A percentile compares a stretch with the other conserved stretches of the same genome.
Evolutionary conservation across 2,888 invertebrate genomes (phyloP).

Genomic region (Luffia ferchaultella): DNA sequence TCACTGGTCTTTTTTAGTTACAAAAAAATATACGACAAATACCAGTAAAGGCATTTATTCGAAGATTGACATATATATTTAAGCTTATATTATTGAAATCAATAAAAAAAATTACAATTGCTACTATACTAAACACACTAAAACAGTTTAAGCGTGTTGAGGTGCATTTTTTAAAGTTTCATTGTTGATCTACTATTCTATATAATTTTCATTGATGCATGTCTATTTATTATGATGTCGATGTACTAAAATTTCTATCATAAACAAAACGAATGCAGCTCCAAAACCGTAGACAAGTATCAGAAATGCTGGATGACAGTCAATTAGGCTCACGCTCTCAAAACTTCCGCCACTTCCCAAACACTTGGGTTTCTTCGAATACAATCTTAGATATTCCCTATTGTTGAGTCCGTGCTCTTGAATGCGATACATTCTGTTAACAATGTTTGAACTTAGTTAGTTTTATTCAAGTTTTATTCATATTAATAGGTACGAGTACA

Average conservation of each 20-base stretch:
- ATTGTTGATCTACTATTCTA: too few species aligned
- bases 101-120: too few species aligned
- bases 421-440: slow-evolving; percentile 55
- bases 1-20: too few species aligned
- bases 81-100: too few species aligned
- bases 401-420: slow-evolving; percentile 68
- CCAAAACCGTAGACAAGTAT: slow-evolving; percentile 43
- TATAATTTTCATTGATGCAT: too few species aligned
- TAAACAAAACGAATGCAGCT: slow-evolving; percentile 27
- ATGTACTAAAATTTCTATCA: slow-evolving; percentile 31
- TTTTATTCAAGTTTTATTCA: background rate
- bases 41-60: too few species aligned
- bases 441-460: slow-evolving; percentile 15
- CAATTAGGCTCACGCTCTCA: slow-evolving; percentile 68
- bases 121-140: too few species aligned
- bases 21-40: too few species aligned
- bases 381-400: slow-evolving; percentile 60
- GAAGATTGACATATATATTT: too few species aligned
- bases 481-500: too few species aligned
- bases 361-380: slow-evolving; percentile 69
- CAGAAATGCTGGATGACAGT: slow-evolving; percentile 61
- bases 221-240: background rate
- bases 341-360: slow-evolving; percentile 60
- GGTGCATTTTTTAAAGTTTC: too few species aligned
- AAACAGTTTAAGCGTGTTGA: too few species aligned